Percentiles rank a stretch among this genome's conserved stretches.
Conservation (phyloP, 2,888 invertebrate species). For the Eilema griseolum region DNA sequence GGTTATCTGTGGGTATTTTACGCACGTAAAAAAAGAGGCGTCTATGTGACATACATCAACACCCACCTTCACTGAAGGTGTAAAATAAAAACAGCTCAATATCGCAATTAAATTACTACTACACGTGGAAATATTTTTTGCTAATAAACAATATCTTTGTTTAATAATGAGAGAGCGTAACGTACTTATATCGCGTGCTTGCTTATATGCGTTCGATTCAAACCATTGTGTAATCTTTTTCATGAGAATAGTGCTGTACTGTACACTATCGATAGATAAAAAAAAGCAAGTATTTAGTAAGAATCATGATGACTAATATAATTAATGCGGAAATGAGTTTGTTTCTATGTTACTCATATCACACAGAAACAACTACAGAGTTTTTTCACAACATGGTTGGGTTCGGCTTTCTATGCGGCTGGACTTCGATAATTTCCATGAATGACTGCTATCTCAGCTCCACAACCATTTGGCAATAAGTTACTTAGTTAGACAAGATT, state of each 20-base stretch:
- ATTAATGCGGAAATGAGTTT: neutral
- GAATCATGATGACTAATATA: neutral
- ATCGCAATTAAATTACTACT: neutral
- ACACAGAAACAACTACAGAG: neutral
- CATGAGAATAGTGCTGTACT: slow-evolving; percentile 14
- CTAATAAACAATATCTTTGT: no score
- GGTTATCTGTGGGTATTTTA: no score
- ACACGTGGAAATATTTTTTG: neutral
- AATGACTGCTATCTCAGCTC: no score
- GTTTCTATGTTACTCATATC: neutral
- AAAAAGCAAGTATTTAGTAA: neutral
- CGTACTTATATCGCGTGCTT: slow-evolving; percentile 38
- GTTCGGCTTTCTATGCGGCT: no score
- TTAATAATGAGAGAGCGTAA: slow-evolving; percentile 29
- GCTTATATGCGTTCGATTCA: slow-evolving; percentile 22
- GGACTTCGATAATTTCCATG: no score
- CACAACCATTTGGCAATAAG: no score
- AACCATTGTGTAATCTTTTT: slow-evolving; percentile 45
- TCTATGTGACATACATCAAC: no score
- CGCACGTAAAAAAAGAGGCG: no score
- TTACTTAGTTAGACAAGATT: no score
- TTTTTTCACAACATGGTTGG: no score
- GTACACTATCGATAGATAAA: neutral
- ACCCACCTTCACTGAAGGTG: no score
- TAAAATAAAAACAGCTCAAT: no score